These are phyloP conservation scores for Thymelicus lineola DNA, from an alignment of 2,888 invertebrate genomes.

Conservation along the genomic window DNA sequence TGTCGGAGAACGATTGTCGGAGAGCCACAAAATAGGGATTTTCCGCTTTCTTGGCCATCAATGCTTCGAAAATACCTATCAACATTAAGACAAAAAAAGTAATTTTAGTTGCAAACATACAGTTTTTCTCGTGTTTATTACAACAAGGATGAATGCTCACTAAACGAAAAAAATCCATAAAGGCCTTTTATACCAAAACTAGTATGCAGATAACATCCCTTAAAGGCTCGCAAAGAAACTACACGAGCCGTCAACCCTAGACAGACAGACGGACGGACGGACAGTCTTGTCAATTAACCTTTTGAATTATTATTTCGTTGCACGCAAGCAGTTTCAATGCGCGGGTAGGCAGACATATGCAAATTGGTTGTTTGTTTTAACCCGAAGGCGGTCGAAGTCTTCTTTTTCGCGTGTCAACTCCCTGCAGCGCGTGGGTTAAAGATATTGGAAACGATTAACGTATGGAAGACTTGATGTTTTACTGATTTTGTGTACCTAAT, in stretches of 20 bases:
- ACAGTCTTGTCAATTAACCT: slow-evolving; percentile 65
- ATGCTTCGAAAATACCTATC: too few species aligned
- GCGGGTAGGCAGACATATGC: slow-evolving; percentile 38
- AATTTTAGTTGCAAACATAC: too few species aligned
- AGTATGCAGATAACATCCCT: neutral
- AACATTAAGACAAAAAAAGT: too few species aligned
- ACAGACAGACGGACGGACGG: slow-evolving; percentile 41
- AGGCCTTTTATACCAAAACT: neutral
- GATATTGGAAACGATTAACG: slow-evolving; percentile 17
- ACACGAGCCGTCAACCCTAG: slow-evolving; percentile 7
- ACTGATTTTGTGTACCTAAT: slow-evolving; percentile 4
- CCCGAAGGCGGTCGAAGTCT: neutral
- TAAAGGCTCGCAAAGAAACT: neutral
- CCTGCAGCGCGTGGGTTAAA: slow-evolving; percentile 31
- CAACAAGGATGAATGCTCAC: too few species aligned
- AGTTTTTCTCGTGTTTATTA: too few species aligned
- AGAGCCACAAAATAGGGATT: too few species aligned
- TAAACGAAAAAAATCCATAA: neutral
- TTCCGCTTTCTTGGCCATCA: too few species aligned
- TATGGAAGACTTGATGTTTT: slow-evolving; percentile 6
- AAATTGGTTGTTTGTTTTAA: slow-evolving; percentile 37
- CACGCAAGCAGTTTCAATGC: slow-evolving; percentile 56
- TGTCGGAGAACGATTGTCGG: too few species aligned
- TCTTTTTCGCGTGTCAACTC: slow-evolving; percentile 23
- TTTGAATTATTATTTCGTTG: slow-evolving; percentile 57